These are phyloP conservation scores for Xylota sylvarum DNA, from an alignment of 2,888 invertebrate genomes.

Conservation along the genomic window DNA sequence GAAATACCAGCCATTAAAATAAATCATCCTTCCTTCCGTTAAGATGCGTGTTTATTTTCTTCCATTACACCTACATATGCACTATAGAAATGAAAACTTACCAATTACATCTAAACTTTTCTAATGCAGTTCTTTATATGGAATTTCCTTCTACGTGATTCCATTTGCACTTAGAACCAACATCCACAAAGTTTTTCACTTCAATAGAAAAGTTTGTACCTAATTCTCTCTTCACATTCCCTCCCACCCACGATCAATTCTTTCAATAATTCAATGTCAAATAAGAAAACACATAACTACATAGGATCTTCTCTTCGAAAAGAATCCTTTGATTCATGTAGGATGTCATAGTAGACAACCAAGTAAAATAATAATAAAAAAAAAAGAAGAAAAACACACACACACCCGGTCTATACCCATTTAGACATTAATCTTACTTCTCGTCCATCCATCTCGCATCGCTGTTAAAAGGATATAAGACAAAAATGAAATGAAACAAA, in stretches of 20 bases:
- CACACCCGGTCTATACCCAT: not conserved
- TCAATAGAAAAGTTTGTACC: constrained; percentile 11
- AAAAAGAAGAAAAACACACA: not conserved
- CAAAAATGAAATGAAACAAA: constrained; percentile 64
- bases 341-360: constrained; percentile 33
- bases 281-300: constrained; percentile 35
- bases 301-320: constrained; percentile 33
- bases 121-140: constrained; percentile 30
- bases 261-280: constrained; percentile 57
- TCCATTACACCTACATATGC: no score
- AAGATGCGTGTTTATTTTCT: not conserved
- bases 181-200: constrained; percentile 5
- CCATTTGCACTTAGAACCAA: constrained; percentile 24
- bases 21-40: not conserved
- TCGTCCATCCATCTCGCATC: constrained; percentile 51
- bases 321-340: constrained; percentile 52
- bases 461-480: constrained; percentile 47
- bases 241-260: not conserved
- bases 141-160: constrained; percentile 17
- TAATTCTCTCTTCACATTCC: not conserved
- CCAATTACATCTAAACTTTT: constrained; percentile 38
- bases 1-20: no score
- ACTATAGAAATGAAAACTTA: not conserved
- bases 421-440: constrained; percentile 61
- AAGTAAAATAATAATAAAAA: not conserved